phyloP scores from a whole-genome alignment of 1,140 invertebrate genomes.

The Atopsyche davidsoni region DNA sequence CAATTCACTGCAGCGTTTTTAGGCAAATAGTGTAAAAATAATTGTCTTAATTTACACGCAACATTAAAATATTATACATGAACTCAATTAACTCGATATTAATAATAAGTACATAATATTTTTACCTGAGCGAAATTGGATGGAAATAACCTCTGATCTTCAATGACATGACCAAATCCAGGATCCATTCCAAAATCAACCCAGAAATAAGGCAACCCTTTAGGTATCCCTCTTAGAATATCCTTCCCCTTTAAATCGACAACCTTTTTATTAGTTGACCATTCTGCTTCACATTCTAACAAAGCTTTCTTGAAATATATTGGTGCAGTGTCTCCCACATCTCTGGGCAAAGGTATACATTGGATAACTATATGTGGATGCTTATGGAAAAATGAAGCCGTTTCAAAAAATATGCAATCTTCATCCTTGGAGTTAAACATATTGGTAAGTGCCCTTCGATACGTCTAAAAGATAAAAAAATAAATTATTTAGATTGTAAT shows the following conservation, averaged over 20 bases:
- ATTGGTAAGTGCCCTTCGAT: conserved; percentile 66
- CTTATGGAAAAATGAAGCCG: conserved; percentile 63
- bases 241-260: conserved; percentile 72
- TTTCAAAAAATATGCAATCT: conserved; percentile 91
- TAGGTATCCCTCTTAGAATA: conserved; percentile 78
- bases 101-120: conserved; percentile 9
- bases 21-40: too few relatives aligned
- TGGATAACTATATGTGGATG: conserved; percentile 84
- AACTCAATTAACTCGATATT: too few relatives aligned
- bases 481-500: conserved; percentile 7
- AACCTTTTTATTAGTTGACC: conserved; percentile 94
- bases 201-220: conserved; percentile 90
- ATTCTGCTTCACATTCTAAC: conserved; percentile 89
- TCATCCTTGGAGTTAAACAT: conserved; percentile 70
- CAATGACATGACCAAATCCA: conserved; percentile 95
- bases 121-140: conserved; percentile 83
- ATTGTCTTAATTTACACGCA: too few relatives aligned
- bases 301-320: conserved; percentile 99
- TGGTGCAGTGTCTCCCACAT: conserved; percentile 76
- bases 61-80: too few relatives aligned
- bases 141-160: conserved; percentile 85
- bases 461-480: conserved; percentile 49
- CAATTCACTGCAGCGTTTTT: too few relatives aligned
- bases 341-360: conserved; percentile 79
- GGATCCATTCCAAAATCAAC: conserved; percentile 86